Base-by-base conservation (phyloP, 2,113 vertebrate species). In the Gadus chalcogrammus region DNA sequence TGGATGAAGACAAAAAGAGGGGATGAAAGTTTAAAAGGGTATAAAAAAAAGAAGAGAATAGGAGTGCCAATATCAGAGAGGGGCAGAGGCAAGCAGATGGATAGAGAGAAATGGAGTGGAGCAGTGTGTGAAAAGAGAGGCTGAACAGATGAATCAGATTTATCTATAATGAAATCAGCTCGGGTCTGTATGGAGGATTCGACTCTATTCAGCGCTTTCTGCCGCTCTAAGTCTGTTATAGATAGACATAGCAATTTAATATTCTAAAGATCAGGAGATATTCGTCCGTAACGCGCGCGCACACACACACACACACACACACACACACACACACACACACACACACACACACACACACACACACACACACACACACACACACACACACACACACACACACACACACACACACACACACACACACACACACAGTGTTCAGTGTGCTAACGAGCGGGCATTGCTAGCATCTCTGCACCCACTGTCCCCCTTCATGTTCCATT, bases 151-250 rank as follows among this genome's bases (percentile, higher is more conserved):
- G 82, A 87, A 87, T 83, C 65, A 76, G 85, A 87, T 89, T 89
- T 89, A 90, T 90, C 89, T 90, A 88, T 89, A 90, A 90, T 90
- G 89, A 83, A 88, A 90, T 90, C 89, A 85, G 85, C 80, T 64
- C 73, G 66, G 69, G 77, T 78, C 78, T 76, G 79, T 80, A 79
- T 69, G 69, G 81, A 82, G 82, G 80, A 82, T 83, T 83, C 75
- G 79, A 68, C 85, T 70, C 79, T 80, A 81, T 87, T 90, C 84
- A 82, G 86, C 61, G 18, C 77, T 78, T 83, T 88, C 79, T 87
- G 88, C 86, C 1, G 3, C 11, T 48, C 42, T 48, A 48, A 48
- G 42, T 48, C 20, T 81, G 82, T 82, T 82, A 82, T 74, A 75
- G 82, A 88, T 71, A 79, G 77, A 88, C 87, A 85, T 74, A 71